Base-by-base conservation (phyloP, 2,113 vertebrate species). In the Colaptes auratus region DNA sequence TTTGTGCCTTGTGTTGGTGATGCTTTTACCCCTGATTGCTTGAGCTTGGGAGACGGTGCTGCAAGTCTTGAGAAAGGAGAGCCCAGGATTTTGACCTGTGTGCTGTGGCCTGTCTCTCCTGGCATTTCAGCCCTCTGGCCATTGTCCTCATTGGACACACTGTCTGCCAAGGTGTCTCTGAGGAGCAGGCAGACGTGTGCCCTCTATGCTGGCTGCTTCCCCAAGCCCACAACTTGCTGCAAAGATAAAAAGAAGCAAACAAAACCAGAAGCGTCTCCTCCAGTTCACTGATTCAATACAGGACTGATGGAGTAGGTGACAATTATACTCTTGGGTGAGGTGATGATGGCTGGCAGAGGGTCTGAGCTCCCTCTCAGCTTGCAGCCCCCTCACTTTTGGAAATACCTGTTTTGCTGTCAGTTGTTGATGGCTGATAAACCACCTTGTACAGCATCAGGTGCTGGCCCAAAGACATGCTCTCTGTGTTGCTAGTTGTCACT, bases 61-160 rank as follows among this genome's bases (percentile, higher is more conserved):
- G 0, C 20, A 5, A 15, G 28, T 6, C 42, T 69, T 20, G 33
- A 10, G 30, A 18, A 36, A 33, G 27, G 70, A 44, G 11, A 9
- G 7, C 7, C 9, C 21, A 6, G 70, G 71, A 11, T 65, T 76
- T 86, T 55, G 46, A 31, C 11, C 6, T 2, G 0, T 1, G 48
- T 44, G 72, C 60, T 61, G 59, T 77, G 65, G 15, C 39, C 69
- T 11, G 48, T 24, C 36, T 33, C 42, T 72, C 16, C 23, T 8
- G 4, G 13, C 46, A 2, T 6, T 60, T 33, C 55, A 74, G 53
- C 36, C 7, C 46, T 60, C 46, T 20, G 52, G 53, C 52, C 3
- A 0, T 24, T n/a, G 67, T 12, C 36, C 16, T n/a, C 0, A 1
- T 28, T 10, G 33, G 56, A 23, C 12, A 7, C 2, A 2, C 36